Evolutionary conservation across 2,797 vertebrate genomes (phyloP).

Genomic region (Pipistrellus pipistrellus): DNA sequence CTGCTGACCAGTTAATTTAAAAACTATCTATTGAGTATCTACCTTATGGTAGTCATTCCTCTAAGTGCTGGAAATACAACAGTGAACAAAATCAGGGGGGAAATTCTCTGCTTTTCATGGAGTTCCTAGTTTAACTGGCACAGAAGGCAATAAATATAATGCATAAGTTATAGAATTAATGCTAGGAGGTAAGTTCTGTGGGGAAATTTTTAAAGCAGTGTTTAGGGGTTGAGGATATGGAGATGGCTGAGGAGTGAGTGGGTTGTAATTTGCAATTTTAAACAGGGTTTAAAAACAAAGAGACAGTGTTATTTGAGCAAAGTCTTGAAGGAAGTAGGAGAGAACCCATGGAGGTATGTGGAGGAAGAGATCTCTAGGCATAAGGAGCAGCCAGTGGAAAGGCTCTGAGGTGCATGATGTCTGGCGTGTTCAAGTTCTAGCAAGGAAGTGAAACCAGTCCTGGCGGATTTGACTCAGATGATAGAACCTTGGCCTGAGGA

Average conservation of each 20-base stretch:
- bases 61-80: neutral
- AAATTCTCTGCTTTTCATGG: neutral
- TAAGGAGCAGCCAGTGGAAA: neutral
- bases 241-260: neutral
- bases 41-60: neutral
- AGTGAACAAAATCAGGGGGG: neutral
- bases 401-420: neutral
- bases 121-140: conserved; percentile 8
- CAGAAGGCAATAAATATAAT: conserved; percentile 32
- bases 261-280: conserved; percentile 50
- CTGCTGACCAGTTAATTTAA: conserved; percentile 22
- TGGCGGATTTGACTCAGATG: no score
- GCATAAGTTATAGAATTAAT: conserved; percentile 18
- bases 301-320: conserved; percentile 3
- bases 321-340: conserved; percentile 18
- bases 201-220: neutral
- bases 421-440: neutral
- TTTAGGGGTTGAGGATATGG: neutral
- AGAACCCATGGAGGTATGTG: neutral
- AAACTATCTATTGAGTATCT: neutral
- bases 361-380: neutral
- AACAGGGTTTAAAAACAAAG: conserved; percentile 21
- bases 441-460: neutral
- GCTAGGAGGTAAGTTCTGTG: neutral
- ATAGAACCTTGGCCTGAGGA: no score